Base-by-base conservation (phyloP, 1,140 invertebrate genomes). In the Hypsibius dujardini region DNA sequence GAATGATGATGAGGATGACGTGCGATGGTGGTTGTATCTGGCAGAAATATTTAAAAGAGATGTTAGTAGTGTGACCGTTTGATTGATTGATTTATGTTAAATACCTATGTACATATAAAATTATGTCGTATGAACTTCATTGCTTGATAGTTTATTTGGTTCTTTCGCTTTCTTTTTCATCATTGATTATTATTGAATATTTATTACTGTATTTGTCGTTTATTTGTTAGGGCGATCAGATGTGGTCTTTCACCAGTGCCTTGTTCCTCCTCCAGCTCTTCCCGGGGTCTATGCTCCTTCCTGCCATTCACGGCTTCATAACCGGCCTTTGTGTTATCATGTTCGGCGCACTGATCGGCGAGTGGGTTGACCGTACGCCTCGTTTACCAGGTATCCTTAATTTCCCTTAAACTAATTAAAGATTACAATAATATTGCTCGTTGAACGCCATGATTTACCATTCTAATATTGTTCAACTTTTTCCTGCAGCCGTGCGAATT, bases 211-310 rank as follows among this genome's bases (percentile, higher is more conserved):
- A 56, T 56, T n/a, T n/a, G n/a, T n/a, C n/a, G n/a, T n/a, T n/a
- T n/a, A n/a, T n/a, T 67, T 67, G 77, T 60, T 79, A 83, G 83
- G 84, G 83, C 15, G 83, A 84, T 75, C 78, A 83, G 28, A 83
- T 84, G 81, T 85, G 84, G 83, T 75, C 75, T 59, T 85, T 85
- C 77, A 82, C 83, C 28, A 79, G 81, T 12, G 83, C 82, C 3
- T 73, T 85, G 42, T 84, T 83, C 73, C 76, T 84, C 62, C 77
- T 81, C 2, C 74, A 79, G 50, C 73, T 83, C 46, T 74, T 72
- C 70, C 74, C 75, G 46, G 71, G 76, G 45, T 77, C 72, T 60
- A 73, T 82, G 15, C 76, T 76, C 67, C 77, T 84, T 2, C 78
- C 81, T 2, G 84, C 82, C 28, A 75, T 82, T 1, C 83, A 83